Percentiles rank a stretch among this genome's conserved stretches.
These are phyloP conservation scores for Triplophysa tibetana DNA, from an alignment of 2,113 vertebrate species.

Conservation along the genomic window DNA sequence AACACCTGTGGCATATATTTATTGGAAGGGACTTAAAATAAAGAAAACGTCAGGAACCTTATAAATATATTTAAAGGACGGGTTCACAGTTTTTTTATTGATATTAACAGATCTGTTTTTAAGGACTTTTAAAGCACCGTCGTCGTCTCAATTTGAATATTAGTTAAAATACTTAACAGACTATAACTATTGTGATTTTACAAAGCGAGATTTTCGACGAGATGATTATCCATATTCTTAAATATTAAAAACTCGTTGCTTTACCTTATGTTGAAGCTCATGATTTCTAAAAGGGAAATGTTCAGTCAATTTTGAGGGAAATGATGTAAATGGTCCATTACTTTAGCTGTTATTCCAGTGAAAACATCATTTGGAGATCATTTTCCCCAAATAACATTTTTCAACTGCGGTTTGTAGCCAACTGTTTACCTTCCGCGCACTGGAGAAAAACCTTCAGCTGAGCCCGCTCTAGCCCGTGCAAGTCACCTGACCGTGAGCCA, in stretches of 20 bases:
- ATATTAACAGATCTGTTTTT: background rate
- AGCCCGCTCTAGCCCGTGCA: conserved; percentile 45
- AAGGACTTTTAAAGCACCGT: background rate
- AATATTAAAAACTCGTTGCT: background rate
- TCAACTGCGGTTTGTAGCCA: conserved; percentile 38
- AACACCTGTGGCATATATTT: conserved; percentile 75
- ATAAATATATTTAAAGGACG: background rate
- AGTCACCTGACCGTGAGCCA: conserved; percentile 83
- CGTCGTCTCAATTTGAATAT: no score
- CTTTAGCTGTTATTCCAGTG: conserved; percentile 9
- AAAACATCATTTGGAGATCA: conserved; percentile 10
- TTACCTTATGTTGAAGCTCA: background rate
- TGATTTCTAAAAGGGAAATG: background rate
- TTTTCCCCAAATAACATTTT: conserved; percentile 19
- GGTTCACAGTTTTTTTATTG: background rate
- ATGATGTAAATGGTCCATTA: background rate
- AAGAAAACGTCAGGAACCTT: background rate
- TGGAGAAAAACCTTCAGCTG: conserved; percentile 22
- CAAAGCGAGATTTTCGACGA: no score
- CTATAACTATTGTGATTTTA: no score
- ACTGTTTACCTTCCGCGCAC: conserved; percentile 57
- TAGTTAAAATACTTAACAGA: no score
- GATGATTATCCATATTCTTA: background rate
- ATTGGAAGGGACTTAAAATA: conserved; percentile 50
- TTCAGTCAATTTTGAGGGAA: background rate